Conservation (phyloP, 2,113 vertebrate species). For the Cololabis saira region DNA sequence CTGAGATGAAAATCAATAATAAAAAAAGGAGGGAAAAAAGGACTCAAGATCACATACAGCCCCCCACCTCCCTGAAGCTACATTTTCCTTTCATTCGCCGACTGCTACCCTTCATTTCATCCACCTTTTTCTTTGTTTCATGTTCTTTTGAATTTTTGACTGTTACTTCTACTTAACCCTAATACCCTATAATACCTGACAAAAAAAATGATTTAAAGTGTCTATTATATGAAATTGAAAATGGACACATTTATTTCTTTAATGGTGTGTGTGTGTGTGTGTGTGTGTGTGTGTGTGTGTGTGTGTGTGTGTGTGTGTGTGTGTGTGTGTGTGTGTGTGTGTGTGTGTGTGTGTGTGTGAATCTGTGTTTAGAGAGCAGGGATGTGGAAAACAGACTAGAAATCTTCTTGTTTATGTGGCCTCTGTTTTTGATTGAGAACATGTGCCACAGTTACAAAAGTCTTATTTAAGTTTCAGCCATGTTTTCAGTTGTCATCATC, state of each 20-base stretch:
- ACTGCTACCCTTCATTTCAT: constrained; percentile 22
- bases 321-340: too few species aligned
- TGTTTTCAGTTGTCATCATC: neutral
- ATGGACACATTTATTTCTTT: too few species aligned
- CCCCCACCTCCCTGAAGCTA: neutral
- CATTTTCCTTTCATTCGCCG: neutral
- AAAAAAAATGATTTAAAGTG: neutral
- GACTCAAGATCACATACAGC: constrained; percentile 34
- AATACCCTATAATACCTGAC: neutral
- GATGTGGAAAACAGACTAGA: too few species aligned
- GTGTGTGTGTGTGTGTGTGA: too few species aligned
- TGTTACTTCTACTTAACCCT: neutral
- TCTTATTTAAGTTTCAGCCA: too few species aligned
- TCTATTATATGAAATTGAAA: constrained; percentile 5
- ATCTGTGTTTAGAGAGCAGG: too few species aligned
- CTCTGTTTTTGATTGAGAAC: too few species aligned
- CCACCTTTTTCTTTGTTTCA: constrained; percentile 14
- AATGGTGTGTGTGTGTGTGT: too few species aligned
- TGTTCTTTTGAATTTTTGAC: constrained; percentile 9
- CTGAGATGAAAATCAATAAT: constrained; percentile 13
- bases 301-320: too few species aligned
- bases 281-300: too few species aligned
- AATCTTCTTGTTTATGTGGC: constrained; percentile 41
- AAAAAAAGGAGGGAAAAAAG: constrained; percentile 13
- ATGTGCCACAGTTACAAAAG: too few species aligned